Conservation (phyloP, 2,113 vertebrate genomes). For the Calonectris borealis region DNA sequence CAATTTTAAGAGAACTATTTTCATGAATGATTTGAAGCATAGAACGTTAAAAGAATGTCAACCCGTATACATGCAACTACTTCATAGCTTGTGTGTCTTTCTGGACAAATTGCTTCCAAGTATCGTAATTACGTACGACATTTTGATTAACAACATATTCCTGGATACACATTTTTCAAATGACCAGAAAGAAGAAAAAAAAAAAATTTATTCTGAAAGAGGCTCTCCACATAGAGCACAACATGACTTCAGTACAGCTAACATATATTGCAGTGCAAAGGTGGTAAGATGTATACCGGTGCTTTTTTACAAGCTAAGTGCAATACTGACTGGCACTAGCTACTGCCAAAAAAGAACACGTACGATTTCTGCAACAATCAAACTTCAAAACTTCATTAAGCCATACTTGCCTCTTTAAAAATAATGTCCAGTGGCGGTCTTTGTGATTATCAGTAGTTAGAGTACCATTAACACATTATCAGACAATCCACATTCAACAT, state of each 20-base stretch:
- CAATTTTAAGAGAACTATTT: not conserved
- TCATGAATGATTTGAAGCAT: not conserved
- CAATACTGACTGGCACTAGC: not conserved
- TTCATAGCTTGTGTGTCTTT: not conserved
- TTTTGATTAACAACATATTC: not conserved
- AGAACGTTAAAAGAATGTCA: not conserved
- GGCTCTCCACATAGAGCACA: not conserved
- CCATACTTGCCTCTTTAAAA: not conserved
- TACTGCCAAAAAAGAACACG: not conserved
- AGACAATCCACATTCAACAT: not conserved
- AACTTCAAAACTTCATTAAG: not conserved
- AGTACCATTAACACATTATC: not conserved
- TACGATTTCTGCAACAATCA: not conserved
- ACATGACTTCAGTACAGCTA: not conserved
- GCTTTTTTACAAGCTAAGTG: not conserved
- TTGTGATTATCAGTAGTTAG: not conserved
- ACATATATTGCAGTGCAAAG: not conserved
- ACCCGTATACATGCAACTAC: not conserved
- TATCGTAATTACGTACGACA: not conserved
- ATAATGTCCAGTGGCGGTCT: not conserved
- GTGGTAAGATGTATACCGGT: too few relatives aligned
- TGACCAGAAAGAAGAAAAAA: not conserved
- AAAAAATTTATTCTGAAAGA: not conserved
- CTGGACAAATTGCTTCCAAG: not conserved
- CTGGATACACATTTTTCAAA: not conserved